Base-by-base conservation (phyloP, 1,140 invertebrate genomes). In the Odontomachus brunneus region DNA sequence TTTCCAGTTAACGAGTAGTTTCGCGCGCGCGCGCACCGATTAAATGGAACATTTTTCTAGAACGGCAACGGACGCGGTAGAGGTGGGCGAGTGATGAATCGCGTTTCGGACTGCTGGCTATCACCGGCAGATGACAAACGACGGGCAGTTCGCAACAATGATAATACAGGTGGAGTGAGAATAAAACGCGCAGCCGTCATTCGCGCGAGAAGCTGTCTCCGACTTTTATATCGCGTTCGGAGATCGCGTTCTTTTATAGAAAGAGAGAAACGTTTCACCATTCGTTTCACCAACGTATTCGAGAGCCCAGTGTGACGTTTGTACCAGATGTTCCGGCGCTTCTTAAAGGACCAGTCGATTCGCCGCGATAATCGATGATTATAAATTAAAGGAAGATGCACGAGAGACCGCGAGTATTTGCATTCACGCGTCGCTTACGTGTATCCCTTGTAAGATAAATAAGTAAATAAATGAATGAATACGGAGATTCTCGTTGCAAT, bases 11-110 rank as follows among this genome's bases (percentile, higher is more conserved):
- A 80, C 75, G 75, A 71, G 65, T 71, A 80, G 33, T 80, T 7
- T 4, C 38, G 3, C 38, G 38, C 9, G 3, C 38, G 38, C 38
- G 3, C 53, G 75, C 26, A 17, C 12, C 75, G 65, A 80, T 80
- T 80, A 65, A 80, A 80, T 80, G 57, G 65, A 80, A 71, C 75
- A 65, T 80, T 80, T 80, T 80, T 80, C 65, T 71, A n/a, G 33
- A 78, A 78, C 75, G 33, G 69, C 26, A 29, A 67, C 51, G 38
- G 51, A n/a, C 51, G 65, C 38, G 51, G 65, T 57, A 71, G n/a
- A n/a, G 38, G 51, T 71, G 51, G 38, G 75, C 65, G 44, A 22
- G 33, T 80, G 75, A 80, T 80, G 75, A 80, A 80, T 80, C 73
- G 59, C 59, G 44, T 75, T 75, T 75, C 51, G 65, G 75, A 71